Conservation (phyloP, 1,140 invertebrate genomes). For the Camponotus vicinus region DNA sequence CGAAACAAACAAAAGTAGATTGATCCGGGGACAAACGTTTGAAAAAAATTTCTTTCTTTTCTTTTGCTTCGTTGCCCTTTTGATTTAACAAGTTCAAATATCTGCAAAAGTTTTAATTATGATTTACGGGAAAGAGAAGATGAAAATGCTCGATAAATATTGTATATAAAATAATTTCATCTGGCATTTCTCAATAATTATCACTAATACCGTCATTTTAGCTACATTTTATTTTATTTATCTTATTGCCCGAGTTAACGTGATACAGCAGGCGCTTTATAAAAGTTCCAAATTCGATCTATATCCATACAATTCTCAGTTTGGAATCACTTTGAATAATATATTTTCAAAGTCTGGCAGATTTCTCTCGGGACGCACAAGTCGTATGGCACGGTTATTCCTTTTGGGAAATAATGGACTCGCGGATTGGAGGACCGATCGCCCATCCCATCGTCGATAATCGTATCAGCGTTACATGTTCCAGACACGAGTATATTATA, state of each 20-base stretch:
- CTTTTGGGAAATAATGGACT: conserved; percentile 38
- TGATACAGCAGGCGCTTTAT: conserved; percentile 27
- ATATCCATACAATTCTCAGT: conserved; percentile 25
- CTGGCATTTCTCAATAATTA: background rate
- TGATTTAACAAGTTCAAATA: conserved; percentile 1
- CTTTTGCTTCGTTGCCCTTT: background rate
- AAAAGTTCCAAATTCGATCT: conserved; percentile 28
- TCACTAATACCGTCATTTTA: background rate
- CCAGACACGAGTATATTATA: background rate
- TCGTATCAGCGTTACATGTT: conserved; percentile 41
- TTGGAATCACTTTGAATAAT: conserved; percentile 49
- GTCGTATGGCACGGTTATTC: background rate
- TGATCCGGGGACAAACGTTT: conserved; percentile 1
- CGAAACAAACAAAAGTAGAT: conserved; percentile 46
- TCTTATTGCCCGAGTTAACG: background rate
- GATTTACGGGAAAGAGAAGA: background rate
- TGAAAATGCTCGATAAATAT: background rate
- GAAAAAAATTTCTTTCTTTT: background rate
- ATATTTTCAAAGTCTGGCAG: conserved; percentile 38
- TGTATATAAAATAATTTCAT: no score
- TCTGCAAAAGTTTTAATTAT: background rate
- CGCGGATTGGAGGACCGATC: conserved; percentile 2
- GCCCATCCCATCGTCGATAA: conserved; percentile 42
- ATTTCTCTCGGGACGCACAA: conserved; percentile 35
- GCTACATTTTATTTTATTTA: no score